Conservation (phyloP, 2,797 vertebrate species). For the Austrolebias charrua region DNA sequence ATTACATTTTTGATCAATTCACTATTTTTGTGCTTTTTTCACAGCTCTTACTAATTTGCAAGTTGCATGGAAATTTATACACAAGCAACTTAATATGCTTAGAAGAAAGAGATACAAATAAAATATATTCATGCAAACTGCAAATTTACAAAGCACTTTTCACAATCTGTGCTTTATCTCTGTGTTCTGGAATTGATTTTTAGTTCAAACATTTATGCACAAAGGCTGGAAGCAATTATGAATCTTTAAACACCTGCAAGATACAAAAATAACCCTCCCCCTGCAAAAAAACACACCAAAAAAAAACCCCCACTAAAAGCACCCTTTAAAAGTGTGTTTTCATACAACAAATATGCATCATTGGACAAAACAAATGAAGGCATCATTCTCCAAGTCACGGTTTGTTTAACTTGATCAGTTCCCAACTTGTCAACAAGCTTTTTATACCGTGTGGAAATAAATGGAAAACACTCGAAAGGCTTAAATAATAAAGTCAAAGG, state of each 20-base stretch:
- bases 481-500: neutral
- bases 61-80: no score
- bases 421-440: neutral
- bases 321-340: slow-evolving; percentile 8
- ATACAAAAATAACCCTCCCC: neutral
- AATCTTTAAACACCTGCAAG: slow-evolving; percentile 10
- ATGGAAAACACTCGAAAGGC: neutral
- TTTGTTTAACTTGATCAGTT: slow-evolving; percentile 8
- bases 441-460: neutral
- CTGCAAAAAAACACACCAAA: no score
- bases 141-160: slow-evolving; percentile 12
- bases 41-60: no score
- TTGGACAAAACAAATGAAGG: slow-evolving; percentile 15
- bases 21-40: no score
- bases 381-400: neutral
- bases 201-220: slow-evolving; percentile 12
- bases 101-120: neutral
- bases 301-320: no score
- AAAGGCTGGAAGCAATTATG: neutral
- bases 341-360: slow-evolving; percentile 15
- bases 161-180: neutral
- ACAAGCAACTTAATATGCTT: no score
- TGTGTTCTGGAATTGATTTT: slow-evolving; percentile 12
- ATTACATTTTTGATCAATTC: no score
- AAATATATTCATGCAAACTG: slow-evolving; percentile 5